Base-by-base conservation (phyloP, 2,113 vertebrate species). In the Mormyrus lacerda region DNA sequence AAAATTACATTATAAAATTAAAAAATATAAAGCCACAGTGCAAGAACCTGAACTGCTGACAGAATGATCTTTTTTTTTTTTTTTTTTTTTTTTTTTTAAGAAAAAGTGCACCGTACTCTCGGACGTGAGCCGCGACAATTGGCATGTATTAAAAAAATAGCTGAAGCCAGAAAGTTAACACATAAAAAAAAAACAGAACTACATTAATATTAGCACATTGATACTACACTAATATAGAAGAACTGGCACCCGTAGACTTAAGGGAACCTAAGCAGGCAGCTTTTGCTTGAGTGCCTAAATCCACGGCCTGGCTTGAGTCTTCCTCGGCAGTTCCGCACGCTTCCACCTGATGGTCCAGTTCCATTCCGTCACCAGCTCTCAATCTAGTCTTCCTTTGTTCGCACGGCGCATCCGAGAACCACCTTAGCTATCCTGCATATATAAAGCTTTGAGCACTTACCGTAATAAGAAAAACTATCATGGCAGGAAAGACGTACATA, bases 401-500 rank as follows among this genome's bases (percentile, higher is more conserved):
- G 24, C 24, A 85, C 44, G n/a, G 44, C 3, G 1, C 4, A 44
- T n/a, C 19, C 39, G 24, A 84, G 44, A 44, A 45, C 82, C 15
- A 47, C 45, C 42, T 47, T n/a, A 21, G 7, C 24, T 47, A 84
- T 85, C 86, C 92, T 93, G 93, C 93, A 91, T 93, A 92, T 91
- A 91, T 90, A 90, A 93, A 91, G 91, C 92, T 90, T 90, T 85
- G 93, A 93, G 91, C 91, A 92, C 87, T 91, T 94, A 93, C 92
- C 91, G 93, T 92, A 93, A 90, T 87, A 94, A 95, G 94, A 94
- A 94, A 95, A 94, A 44, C 44, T 91, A 94, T 92, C 61, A 92
- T 89, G 91, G 91, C 93, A 91, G 90, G 90, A 82, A 88, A 91
- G 73, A 92, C 89, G 86, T 48, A 88, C 65, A 92, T 92, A 90